Evolutionary conservation across 2,113 vertebrate species (phyloP), one percentile per base, ranked within the genome.

Genomic region (Synchiropus splendidus): DNA sequence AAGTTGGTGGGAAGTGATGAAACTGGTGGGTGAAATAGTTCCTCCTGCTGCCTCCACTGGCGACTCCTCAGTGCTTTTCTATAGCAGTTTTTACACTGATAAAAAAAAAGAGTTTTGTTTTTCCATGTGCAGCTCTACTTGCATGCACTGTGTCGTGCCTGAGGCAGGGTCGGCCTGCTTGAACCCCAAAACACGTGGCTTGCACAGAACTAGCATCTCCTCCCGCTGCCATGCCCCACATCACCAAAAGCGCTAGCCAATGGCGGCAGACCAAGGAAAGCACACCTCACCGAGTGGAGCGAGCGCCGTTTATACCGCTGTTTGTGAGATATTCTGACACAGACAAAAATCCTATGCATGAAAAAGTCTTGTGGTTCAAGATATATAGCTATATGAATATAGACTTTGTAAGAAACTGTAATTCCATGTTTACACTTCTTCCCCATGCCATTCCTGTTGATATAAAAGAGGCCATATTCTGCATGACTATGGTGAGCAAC

Each of bases 291-390:
- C 72, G 62, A 76, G 66, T 72, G 64, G 66, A 80, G 78, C 70
- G 58, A 85, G 73, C 76, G 81, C 66, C 67, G 51, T 62, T 82
- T 84, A 57, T 77, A 79, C 48, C 44, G 64, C 62, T 64, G 51
- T 78, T 61, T 74, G 77, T 75, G 68, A 80, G 61, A 75, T 69
- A 72, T 67, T 60, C 54, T 56, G 58, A 57, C 48, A 65, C 64
- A 78, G 62, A 43, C 51, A 65, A 60, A 70, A 60, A 61, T 50
- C 44, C 80, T 84, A 83, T 87, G 82, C 85, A 87, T 84, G 82
- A 74, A 33, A 32, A 16, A 15, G 8, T 10, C 32, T 16, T 31
- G 12, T 16, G 14, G 31, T 75, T 78, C 71, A 16, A 33, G n/a
- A 2, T 3, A 5, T 14, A 34, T 33, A 33, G 11, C 31, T 31